Evolutionary conservation across 2,113 vertebrate genomes (phyloP).

Genomic region (Macrotus californicus): DNA sequence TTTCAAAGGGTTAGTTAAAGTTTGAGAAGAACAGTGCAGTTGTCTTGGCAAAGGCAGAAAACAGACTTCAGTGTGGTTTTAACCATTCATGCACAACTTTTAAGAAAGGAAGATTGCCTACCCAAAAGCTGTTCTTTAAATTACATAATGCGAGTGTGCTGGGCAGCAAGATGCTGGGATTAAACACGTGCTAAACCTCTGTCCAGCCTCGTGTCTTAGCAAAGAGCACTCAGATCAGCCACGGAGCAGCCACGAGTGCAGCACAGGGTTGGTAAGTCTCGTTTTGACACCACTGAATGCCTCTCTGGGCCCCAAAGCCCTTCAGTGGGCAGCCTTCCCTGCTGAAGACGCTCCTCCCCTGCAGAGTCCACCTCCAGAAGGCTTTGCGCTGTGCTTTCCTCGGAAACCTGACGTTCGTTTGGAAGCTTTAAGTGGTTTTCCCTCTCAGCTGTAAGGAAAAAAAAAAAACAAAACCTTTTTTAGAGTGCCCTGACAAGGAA

Average conservation of each 20-base stretch:
- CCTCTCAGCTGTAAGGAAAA: not conserved
- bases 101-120: not conserved
- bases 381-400: fast-evolving
- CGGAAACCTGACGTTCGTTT: fast-evolving
- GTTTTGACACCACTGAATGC: not conserved
- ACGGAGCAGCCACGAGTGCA: constrained; percentile 76
- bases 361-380: not conserved
- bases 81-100: not conserved
- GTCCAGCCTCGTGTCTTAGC: constrained; percentile 26
- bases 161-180: not conserved
- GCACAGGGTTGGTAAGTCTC: constrained; percentile 67
- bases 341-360: not conserved
- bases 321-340: fast-evolving
- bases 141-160: not conserved
- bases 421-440: constrained; percentile 10
- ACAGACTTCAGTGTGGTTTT: not conserved
- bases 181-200: not conserved
- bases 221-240: constrained; percentile 71
- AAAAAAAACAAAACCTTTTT: not conserved
- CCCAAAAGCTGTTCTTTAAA: not conserved
- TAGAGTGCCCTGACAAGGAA: not conserved
- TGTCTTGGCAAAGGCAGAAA: not conserved
- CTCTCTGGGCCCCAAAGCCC: not conserved
- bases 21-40: not conserved
- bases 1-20: constrained; percentile 1